These are phyloP conservation scores for Mimumesa dahlbomi DNA, from an alignment of 2,888 invertebrate species.

Conservation along the genomic window DNA sequence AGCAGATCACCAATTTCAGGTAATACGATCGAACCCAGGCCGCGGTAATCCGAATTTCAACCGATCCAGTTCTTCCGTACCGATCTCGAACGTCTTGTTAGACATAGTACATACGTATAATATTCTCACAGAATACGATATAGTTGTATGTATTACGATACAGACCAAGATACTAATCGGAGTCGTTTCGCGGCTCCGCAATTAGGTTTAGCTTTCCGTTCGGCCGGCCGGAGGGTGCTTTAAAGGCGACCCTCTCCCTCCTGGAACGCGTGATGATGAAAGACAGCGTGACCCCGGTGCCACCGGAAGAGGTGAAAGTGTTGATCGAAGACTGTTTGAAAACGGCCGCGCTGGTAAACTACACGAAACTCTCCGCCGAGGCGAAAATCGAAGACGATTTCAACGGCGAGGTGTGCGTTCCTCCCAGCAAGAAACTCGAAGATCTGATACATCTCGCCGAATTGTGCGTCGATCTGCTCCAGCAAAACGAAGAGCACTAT, in stretches of 20 bases:
- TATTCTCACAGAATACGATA: too few species aligned
- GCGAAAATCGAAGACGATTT: slow-evolving; percentile 97
- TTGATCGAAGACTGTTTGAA: slow-evolving; percentile 99
- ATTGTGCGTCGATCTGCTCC: slow-evolving; percentile 97
- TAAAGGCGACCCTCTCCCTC: slow-evolving; percentile 97
- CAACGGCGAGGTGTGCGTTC: slow-evolving; percentile 89
- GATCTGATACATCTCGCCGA: slow-evolving; percentile 98
- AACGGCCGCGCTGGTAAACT: slow-evolving; percentile 98
- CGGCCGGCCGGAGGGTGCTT: slow-evolving; percentile 98
- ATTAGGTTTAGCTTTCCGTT: slow-evolving; percentile 97
- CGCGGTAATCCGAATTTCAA: too few species aligned
- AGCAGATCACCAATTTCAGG: slow-evolving; percentile 99
- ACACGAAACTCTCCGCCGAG: slow-evolving; percentile 96
- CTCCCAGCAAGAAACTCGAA: slow-evolving; percentile 94
- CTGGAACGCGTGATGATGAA: slow-evolving; percentile 99
- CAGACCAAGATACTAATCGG: too few species aligned
- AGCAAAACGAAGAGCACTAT: slow-evolving; percentile 99
- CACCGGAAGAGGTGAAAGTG: slow-evolving; percentile 95
- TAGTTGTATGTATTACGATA: too few species aligned
- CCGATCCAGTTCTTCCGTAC: too few species aligned
- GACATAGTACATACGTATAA: neutral
- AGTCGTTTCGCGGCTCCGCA: neutral
- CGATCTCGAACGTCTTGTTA: neutral
- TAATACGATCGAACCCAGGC: slow-evolving; percentile 75
- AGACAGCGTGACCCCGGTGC: slow-evolving; percentile 98